phyloP scores from a whole-genome alignment of 2,888 invertebrate genomes.

The Acanthococcus lagerstroemiae region DNA sequence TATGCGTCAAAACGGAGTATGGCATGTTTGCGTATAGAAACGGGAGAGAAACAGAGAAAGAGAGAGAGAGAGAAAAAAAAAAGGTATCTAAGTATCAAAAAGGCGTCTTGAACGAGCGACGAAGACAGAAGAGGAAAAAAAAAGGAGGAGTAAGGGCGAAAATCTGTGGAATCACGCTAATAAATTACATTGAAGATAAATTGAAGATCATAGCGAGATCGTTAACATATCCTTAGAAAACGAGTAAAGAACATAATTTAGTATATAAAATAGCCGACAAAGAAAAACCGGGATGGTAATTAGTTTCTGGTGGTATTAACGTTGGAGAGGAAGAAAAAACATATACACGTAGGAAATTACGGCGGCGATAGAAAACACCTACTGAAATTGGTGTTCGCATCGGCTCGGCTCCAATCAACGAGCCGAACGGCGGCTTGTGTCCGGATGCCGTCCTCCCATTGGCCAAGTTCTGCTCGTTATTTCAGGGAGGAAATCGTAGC shows the following conservation, averaged over 20 bases:
- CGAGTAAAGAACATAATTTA: conserved; percentile 34
- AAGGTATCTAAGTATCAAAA: too few relatives aligned
- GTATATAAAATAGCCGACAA: conserved; percentile 31
- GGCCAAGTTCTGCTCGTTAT: not conserved
- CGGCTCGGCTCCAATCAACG: conserved; percentile 9
- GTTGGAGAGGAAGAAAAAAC: conserved; percentile 19
- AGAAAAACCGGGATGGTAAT: conserved; percentile 20
- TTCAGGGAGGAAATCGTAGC: conserved; percentile 4
- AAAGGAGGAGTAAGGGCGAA: conserved; percentile 6
- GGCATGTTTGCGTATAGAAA: conserved; percentile 5
- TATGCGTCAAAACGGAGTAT: conserved; percentile 17
- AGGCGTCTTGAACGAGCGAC: too few relatives aligned
- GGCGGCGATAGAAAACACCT: conserved; percentile 18
- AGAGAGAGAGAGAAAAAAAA: not conserved
- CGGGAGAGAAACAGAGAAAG: not conserved
- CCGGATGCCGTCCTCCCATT: not conserved
- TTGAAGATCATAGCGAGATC: conserved; percentile 30
- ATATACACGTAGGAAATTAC: conserved; percentile 17
- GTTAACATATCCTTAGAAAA: conserved; percentile 32
- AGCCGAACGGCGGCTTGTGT: conserved; percentile 2
- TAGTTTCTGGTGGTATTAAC: conserved; percentile 21
- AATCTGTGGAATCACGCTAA: conserved; percentile 31
- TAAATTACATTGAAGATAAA: conserved; percentile 34
- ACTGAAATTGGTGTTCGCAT: not conserved
- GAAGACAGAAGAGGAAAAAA: not conserved